phyloP scores from a whole-genome alignment of 2,888 invertebrate genomes.

The Mimachlamys varia region DNA sequence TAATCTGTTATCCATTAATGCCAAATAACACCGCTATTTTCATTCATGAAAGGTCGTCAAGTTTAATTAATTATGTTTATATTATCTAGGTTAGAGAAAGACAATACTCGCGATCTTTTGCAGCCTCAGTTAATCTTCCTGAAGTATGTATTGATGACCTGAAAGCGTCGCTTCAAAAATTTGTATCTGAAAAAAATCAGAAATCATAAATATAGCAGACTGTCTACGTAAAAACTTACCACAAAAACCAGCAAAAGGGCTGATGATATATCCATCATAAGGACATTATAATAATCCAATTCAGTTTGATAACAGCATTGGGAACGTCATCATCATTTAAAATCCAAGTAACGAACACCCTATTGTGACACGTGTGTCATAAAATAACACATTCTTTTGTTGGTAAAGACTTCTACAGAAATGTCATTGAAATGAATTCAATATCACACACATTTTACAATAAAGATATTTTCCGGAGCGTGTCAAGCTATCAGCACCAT shows the following conservation, averaged over 20 bases:
- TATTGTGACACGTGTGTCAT: background rate
- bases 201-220: background rate
- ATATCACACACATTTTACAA: conserved; percentile 25
- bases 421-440: conserved; percentile 15
- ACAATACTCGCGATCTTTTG: background rate
- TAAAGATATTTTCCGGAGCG: background rate
- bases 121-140: background rate
- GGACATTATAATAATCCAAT: background rate
- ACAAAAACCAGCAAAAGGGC: background rate
- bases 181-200: background rate
- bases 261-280: background rate
- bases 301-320: background rate
- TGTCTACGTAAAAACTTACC: background rate
- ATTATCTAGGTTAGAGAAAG: background rate
- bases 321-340: background rate
- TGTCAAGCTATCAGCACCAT: background rate
- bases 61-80: background rate
- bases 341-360: background rate
- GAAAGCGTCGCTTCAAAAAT: background rate
- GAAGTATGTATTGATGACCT: background rate
- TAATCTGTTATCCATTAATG: conserved; percentile 19
- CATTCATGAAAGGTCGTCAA: background rate
- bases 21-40: background rate
- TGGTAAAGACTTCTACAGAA: background rate
- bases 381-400: background rate